Evolutionary conservation across 2,797 vertebrate genomes (phyloP), one percentile per base, ranked within the genome.

Genomic region (Sparidentex hasta): DNA sequence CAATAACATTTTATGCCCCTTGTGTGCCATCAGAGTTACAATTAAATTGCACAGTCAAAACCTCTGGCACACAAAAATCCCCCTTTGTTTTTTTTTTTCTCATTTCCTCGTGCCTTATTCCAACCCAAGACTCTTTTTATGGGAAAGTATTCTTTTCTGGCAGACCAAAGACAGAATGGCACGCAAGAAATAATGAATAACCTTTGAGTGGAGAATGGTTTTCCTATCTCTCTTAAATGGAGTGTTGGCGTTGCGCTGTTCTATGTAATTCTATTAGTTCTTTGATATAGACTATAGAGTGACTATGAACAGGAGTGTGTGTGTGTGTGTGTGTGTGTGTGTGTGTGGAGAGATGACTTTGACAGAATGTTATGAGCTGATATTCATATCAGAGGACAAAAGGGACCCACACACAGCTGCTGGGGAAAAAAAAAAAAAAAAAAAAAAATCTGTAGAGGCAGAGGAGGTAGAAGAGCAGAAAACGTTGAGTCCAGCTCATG

Each of bases 251-350:
- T 86, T 84, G 77, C 74, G 74, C 59, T 81, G 83, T 88, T 75
- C 69, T 82, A 81, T 90, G 86, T 89, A 88, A 86, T 87, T 76
- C 82, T 82, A 91, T 89, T 91, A 86, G 83, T 71, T 86, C 72
- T 88, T 78, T 83, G 74, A 85, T 82, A 80, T 46, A 72, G 78
- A 83, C 82, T 86, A 80, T 81, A 74, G 64, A 85, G 81, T 65
- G 75, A 81, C 82, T 76, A 52, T 65, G 65, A 83, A 82, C 65
- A 80, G 76, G 47, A 76, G 29, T 81, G 79, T 77, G 65, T 83
- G 62, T 16, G 62, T 16, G 54, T 83, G 62, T 16, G 62, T 16
- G 54, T 83, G 62, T 16, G 62, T 16, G 29, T 81, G 79, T 77
- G 65, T 83, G 62, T 16, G 62, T 16, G 54, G 62, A 79, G 67